Evolutionary conservation across 2,113 vertebrate species (phyloP).

Genomic region (Capreolus pygargus): DNA sequence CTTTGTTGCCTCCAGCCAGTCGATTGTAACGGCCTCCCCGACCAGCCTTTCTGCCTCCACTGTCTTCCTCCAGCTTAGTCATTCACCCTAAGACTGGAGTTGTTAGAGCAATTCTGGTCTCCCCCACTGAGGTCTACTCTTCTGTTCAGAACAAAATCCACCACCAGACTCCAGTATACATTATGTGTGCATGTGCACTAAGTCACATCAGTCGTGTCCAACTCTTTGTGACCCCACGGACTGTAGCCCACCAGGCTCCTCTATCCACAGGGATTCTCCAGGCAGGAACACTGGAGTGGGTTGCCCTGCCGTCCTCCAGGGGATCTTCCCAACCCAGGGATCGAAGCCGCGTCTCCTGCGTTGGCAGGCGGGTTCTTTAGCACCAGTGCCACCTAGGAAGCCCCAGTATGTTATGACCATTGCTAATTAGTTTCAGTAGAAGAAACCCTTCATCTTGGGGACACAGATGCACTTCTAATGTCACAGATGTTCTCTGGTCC

Average conservation of each 20-base stretch:
- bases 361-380: neutral
- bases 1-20: neutral
- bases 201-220: neutral
- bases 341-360: neutral
- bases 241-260: neutral
- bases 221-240: neutral
- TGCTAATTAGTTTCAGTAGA: neutral
- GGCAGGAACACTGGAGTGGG: neutral
- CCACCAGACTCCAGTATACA: neutral
- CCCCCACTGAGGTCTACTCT: neutral
- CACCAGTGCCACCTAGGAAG: neutral
- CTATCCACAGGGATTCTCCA: neutral
- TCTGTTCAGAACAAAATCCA: neutral
- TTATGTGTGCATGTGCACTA: neutral
- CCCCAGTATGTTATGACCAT: neutral
- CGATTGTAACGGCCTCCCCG: neutral
- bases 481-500: neutral
- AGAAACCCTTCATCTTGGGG: neutral
- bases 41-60: neutral
- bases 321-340: neutral
- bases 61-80: neutral
- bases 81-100: neutral
- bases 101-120: neutral
- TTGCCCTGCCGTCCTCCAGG: neutral
- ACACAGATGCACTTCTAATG: neutral